These are phyloP conservation scores for Eristalis intricaria DNA, from an alignment of 2,888 invertebrate species.

Conservation along the genomic window DNA sequence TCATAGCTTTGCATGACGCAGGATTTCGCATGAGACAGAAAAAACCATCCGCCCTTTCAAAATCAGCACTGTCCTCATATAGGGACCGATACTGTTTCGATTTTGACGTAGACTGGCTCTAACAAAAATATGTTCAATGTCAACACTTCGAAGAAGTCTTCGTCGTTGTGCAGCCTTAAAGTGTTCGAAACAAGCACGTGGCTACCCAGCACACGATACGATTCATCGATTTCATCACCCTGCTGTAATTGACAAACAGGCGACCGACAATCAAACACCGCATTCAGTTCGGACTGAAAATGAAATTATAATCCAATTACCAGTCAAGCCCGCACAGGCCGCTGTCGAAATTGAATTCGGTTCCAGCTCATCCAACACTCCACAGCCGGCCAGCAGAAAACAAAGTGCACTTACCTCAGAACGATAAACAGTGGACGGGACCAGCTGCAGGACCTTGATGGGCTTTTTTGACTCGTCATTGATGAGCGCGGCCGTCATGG, in stretches of 20 bases:
- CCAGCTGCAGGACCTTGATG: constrained; percentile 81
- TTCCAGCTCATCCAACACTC: not conserved
- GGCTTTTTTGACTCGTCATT: constrained; percentile 82
- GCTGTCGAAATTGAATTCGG: not conserved
- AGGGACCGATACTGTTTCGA: too few species aligned
- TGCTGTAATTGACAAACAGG: not conserved
- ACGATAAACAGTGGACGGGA: constrained; percentile 81
- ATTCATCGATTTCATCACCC: not conserved
- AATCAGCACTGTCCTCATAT: too few species aligned
- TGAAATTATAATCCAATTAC: not conserved
- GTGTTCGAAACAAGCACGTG: too few species aligned
- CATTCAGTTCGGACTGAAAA: not conserved
- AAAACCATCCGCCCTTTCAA: too few species aligned
- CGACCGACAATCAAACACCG: not conserved
- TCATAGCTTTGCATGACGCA: too few species aligned
- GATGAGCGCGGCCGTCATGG: constrained; percentile 82
- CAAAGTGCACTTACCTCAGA: constrained; percentile 79
- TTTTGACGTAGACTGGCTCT: too few species aligned
- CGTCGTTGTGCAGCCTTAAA: too few species aligned
- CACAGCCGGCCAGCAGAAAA: not conserved
- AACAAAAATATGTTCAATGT: too few species aligned
- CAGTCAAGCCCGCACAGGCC: not conserved
- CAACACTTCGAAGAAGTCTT: too few species aligned
- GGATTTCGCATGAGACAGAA: too few species aligned
- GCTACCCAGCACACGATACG: too few species aligned